phyloP scores from a whole-genome alignment of 2,797 vertebrate species.

The Crenichthys baileyi region DNA sequence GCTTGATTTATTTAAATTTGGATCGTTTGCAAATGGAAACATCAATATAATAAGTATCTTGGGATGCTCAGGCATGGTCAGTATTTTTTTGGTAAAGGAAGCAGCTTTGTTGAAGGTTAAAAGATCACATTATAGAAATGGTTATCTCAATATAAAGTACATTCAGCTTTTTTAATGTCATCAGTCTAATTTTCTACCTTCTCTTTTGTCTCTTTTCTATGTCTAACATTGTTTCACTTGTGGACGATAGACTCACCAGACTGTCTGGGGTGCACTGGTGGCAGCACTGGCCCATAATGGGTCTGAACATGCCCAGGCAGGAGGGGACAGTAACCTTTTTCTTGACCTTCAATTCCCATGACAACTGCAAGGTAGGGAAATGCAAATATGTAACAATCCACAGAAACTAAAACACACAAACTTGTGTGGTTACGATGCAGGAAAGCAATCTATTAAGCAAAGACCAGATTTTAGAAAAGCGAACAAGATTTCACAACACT shows the following conservation, averaged over 20 bases:
- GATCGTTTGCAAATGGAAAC: not conserved
- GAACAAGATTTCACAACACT: not conserved
- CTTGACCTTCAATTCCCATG: conserved; percentile 75
- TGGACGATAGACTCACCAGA: conserved; percentile 83
- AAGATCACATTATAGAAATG: not conserved
- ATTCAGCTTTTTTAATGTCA: not conserved
- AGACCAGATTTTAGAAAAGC: not conserved
- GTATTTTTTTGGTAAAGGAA: not conserved
- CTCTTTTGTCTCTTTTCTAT: not conserved
- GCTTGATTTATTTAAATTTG: not conserved
- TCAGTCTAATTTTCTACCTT: not conserved
- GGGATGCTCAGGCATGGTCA: not conserved
- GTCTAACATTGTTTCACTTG: not conserved
- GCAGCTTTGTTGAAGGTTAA: not conserved
- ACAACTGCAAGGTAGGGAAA: conserved; percentile 57
- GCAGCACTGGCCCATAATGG: conserved; percentile 85
- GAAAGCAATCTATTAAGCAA: not conserved
- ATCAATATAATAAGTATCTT: not conserved
- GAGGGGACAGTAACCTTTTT: conserved; percentile 78
- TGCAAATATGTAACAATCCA: conserved; percentile 21
- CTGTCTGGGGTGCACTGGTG: conserved; percentile 90
- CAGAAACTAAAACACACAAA: not conserved
- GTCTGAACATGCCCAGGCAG: conserved; percentile 84
- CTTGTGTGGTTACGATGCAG: not conserved
- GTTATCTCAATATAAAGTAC: not conserved